These are phyloP conservation scores for Sceliomorpha sp. DNA, from an alignment of 2,888 invertebrate genomes.

Conservation along the genomic window DNA sequence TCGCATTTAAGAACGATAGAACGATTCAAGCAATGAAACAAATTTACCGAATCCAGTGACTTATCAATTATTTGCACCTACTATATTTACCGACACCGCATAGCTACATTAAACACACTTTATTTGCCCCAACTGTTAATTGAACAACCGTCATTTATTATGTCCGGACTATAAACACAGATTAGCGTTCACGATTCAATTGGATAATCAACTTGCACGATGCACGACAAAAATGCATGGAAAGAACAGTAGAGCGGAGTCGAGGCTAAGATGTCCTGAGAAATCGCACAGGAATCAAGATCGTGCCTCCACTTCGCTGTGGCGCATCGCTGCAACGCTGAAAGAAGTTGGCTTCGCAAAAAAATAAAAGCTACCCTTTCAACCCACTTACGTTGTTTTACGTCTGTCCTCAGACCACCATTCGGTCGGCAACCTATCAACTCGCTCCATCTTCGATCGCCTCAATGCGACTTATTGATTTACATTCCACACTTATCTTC, in stretches of 20 bases:
- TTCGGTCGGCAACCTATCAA: conserved; percentile 22
- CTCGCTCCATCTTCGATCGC: conserved; percentile 40
- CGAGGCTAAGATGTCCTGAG: conserved; percentile 14
- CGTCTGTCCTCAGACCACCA: conserved; percentile 10
- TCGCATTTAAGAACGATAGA: too few relatives aligned
- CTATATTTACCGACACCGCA: too few relatives aligned
- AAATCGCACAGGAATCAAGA: conserved; percentile 61
- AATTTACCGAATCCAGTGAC: too few relatives aligned
- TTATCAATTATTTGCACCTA: too few relatives aligned
- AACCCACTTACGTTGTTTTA: conserved; percentile 22
- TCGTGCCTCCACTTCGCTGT: conserved; percentile 55
- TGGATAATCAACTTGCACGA: too few relatives aligned
- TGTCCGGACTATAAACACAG: too few relatives aligned
- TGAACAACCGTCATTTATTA: too few relatives aligned
- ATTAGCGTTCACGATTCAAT: too few relatives aligned
- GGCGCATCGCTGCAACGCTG: conserved; percentile 49
- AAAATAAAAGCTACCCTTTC: conserved; percentile 61
- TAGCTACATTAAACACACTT: too few relatives aligned
- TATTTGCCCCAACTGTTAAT: too few relatives aligned
- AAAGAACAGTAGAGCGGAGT: conserved; percentile 5
- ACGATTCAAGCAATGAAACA: too few relatives aligned
- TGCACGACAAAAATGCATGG: too few relatives aligned
- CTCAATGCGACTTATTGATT: conserved; percentile 18
- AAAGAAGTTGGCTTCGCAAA: conserved; percentile 44
- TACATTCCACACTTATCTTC: conserved; percentile 20